phyloP scores from a whole-genome alignment of 2,113 vertebrate genomes.

The Kryptolebias marmoratus region DNA sequence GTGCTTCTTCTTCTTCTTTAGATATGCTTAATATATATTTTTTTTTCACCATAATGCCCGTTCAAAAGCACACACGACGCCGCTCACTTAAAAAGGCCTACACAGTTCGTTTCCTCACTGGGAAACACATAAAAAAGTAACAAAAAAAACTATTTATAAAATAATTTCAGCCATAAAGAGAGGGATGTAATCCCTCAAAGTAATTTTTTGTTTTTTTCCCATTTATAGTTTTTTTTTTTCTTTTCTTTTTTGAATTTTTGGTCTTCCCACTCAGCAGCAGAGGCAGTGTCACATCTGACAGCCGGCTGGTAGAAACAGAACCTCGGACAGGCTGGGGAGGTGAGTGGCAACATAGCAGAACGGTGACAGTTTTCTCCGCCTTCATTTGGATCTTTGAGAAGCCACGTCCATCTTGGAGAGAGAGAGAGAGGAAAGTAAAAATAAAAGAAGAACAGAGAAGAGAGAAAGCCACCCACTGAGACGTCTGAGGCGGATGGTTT shows the following conservation, averaged over 20 bases:
- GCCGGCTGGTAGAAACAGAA: conserved; percentile 66
- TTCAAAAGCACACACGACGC: conserved; percentile 53
- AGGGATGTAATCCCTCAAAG: conserved; percentile 21
- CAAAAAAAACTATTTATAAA: conserved; percentile 72
- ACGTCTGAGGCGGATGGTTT: conserved; percentile 33
- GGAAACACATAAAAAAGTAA: conserved; percentile 76
- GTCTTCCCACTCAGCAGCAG: conserved; percentile 74
- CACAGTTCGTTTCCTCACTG: conserved; percentile 46
- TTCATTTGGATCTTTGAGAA: conserved; percentile 31
- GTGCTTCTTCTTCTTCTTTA: conserved; percentile 74
- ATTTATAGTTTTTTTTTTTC: conserved; percentile 20
- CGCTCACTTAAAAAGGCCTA: conserved; percentile 60
- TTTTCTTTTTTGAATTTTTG: conserved; percentile 5
- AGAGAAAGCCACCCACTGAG: conserved; percentile 17
- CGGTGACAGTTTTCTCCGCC: conserved; percentile 39
- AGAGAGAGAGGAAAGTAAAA: neutral
- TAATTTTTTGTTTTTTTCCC: conserved; percentile 15
- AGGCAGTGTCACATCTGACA: conserved; percentile 56
- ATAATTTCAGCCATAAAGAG: conserved; percentile 64
- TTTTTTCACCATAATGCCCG: conserved; percentile 69
- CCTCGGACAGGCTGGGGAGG: conserved; percentile 57
- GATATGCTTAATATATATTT: conserved; percentile 74
- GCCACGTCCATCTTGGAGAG: conserved; percentile 21
- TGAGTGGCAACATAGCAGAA: conserved; percentile 90
- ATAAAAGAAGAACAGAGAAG: neutral